A percentile compares a stretch with the other conserved stretches of the same genome.
Conservation (phyloP, 2,888 invertebrate species). For the Hololepta plana region DNA sequence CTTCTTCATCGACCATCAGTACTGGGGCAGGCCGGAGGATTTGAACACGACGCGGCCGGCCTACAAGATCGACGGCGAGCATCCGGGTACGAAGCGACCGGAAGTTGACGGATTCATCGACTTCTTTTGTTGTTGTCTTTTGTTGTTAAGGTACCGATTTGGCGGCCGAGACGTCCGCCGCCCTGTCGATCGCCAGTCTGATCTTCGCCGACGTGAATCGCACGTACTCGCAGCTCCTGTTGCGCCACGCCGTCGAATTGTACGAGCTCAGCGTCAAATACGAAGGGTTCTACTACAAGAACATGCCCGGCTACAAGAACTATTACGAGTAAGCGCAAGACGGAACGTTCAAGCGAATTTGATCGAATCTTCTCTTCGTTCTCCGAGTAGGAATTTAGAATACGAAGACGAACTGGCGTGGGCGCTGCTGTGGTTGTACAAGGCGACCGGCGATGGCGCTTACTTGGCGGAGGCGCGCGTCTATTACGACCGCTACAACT, state of each 20-base stretch:
- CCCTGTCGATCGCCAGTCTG: constrained; percentile 34
- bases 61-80: constrained; percentile 33
- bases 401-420: constrained; percentile 38
- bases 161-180: constrained; percentile 39
- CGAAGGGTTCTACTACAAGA: constrained; percentile 32
- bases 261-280: constrained; percentile 31
- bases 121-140: constrained; percentile 4
- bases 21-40: constrained; percentile 44
- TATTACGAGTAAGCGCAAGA: constrained; percentile 27
- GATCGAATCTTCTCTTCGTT: not conserved
- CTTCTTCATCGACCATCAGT: constrained; percentile 35
- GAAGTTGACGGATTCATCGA: too few relatives aligned
- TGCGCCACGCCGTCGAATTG: constrained; percentile 31
- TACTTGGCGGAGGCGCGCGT: constrained; percentile 31
- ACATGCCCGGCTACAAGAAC: constrained; percentile 30
- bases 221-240: constrained; percentile 25
- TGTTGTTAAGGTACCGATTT: constrained; percentile 32
- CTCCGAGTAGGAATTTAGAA: constrained; percentile 27
- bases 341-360: not conserved
- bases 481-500: constrained; percentile 29
- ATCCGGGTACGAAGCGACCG: constrained; percentile 30
- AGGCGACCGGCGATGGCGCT: constrained; percentile 28
- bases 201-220: constrained; percentile 28
- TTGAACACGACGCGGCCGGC: constrained; percentile 36
- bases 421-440: constrained; percentile 36